phyloP scores from a whole-genome alignment of 2,888 invertebrate species.

The Trimorus sp. region DNA sequence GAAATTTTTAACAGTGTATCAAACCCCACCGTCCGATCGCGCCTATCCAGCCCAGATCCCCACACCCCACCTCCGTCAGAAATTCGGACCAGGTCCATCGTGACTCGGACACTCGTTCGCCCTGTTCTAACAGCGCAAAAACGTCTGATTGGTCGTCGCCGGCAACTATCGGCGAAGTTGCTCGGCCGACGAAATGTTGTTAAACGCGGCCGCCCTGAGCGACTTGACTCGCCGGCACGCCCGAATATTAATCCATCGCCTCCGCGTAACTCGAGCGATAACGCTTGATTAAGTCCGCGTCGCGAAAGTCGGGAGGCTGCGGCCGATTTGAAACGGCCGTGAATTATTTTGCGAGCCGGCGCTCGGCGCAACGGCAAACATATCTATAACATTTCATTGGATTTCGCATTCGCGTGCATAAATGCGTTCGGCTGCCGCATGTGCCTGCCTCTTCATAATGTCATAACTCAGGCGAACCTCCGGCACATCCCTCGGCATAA shows the following conservation, averaged over 20 bases:
- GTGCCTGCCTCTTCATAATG: slow-evolving; percentile 79
- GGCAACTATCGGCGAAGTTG: background rate
- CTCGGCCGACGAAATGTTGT: slow-evolving; percentile 4
- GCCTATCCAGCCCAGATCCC: too few relatives aligned
- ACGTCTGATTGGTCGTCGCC: too few relatives aligned
- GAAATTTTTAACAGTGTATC: too few relatives aligned
- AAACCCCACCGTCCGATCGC: slow-evolving; percentile 52
- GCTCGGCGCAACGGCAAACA: slow-evolving; percentile 49
- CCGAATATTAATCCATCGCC: slow-evolving; percentile 33
- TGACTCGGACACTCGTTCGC: too few relatives aligned
- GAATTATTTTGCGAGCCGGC: slow-evolving; percentile 46
- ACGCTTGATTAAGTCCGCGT: slow-evolving; percentile 40
- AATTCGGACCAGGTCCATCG: too few relatives aligned
- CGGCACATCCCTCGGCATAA: slow-evolving; percentile 79
- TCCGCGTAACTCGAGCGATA: slow-evolving; percentile 35
- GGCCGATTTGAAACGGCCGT: slow-evolving; percentile 39
- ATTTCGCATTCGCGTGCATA: slow-evolving; percentile 59
- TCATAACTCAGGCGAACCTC: slow-evolving; percentile 78
- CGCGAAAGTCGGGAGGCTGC: slow-evolving; percentile 15
- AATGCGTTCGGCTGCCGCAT: slow-evolving; percentile 64
- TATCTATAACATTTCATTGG: slow-evolving; percentile 58
- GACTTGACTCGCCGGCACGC: slow-evolving; percentile 21
- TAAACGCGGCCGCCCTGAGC: background rate
- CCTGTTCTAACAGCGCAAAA: too few relatives aligned
- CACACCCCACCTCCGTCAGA: too few relatives aligned